Evolutionary conservation across 2,888 invertebrate genomes (phyloP).

Genomic region (Drepana falcataria): DNA sequence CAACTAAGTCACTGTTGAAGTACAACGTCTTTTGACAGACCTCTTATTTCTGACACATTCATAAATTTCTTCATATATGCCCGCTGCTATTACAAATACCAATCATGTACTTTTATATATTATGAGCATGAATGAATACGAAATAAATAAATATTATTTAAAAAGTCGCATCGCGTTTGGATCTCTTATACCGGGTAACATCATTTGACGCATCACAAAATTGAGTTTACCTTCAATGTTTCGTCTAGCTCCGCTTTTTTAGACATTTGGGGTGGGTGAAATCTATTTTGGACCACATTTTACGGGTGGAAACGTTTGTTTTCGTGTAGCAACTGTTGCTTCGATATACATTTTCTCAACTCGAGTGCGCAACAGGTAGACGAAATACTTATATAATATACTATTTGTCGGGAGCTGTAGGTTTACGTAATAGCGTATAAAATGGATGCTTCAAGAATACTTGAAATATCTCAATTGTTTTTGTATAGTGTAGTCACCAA

Average conservation of each 20-base stretch:
- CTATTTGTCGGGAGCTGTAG: conserved; percentile 10
- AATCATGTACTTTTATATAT: neutral
- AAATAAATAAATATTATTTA: conserved; percentile 8
- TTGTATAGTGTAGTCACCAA: no score
- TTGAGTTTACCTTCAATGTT: conserved; percentile 43
- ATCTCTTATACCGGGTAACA: conserved; percentile 29
- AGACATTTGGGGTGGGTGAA: conserved; percentile 5
- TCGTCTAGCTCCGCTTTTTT: conserved; percentile 29
- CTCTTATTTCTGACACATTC: no score
- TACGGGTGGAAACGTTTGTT: conserved; percentile 3
- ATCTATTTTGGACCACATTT: conserved; percentile 13
- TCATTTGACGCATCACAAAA: conserved; percentile 42
- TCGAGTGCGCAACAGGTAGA: conserved; percentile 31
- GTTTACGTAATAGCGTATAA: neutral
- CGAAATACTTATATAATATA: conserved; percentile 24
- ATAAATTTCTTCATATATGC: no score
- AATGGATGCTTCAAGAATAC: no score
- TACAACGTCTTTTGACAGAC: no score
- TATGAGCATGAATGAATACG: conserved; percentile 15
- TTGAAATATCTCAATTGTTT: no score
- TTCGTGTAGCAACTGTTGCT: conserved; percentile 8
- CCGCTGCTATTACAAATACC: no score
- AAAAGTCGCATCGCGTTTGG: conserved; percentile 20
- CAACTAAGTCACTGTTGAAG: no score
- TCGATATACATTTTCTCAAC: neutral